Evolutionary conservation across 2,113 vertebrate species (phyloP).

Genomic region (Podarcis cretensis): DNA sequence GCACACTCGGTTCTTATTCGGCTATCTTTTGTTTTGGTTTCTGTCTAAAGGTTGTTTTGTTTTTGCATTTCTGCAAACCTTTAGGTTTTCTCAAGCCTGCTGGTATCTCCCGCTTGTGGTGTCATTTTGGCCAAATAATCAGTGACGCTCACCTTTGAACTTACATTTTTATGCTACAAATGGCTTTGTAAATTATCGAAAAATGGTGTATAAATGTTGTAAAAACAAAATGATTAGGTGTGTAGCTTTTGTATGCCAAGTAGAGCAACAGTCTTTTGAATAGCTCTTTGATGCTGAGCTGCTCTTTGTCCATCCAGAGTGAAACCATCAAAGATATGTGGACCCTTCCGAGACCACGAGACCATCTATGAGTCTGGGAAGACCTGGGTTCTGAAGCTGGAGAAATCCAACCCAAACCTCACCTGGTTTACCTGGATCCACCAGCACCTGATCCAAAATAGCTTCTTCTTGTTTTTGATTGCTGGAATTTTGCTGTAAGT

Average conservation of each 20-base stretch:
- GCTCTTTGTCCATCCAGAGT: slow-evolving; percentile 71
- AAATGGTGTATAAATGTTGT: neutral
- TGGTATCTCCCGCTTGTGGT: neutral
- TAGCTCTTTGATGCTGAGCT: neutral
- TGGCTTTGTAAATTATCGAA: neutral
- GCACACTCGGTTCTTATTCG: neutral
- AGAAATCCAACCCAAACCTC: slow-evolving; percentile 70
- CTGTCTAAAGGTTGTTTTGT: neutral
- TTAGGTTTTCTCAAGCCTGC: neutral
- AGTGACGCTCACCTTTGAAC: neutral
- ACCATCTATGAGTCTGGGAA: slow-evolving; percentile 86
- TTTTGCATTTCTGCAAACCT: too few species aligned
- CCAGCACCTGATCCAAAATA: slow-evolving; percentile 84
- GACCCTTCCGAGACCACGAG: slow-evolving; percentile 84
- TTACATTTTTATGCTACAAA: neutral
- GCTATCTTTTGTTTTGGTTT: neutral
- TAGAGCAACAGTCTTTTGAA: neutral
- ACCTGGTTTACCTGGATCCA: slow-evolving; percentile 79
- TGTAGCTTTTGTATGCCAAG: neutral
- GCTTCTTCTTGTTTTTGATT: slow-evolving; percentile 82
- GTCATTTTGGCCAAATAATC: neutral
- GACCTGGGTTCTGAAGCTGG: slow-evolving; percentile 79
- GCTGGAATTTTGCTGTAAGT: slow-evolving; percentile 86
- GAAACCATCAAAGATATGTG: slow-evolving; percentile 82
- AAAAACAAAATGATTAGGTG: neutral